Conservation (phyloP, 1,140 invertebrate species). For the Achatina immaculata region DNA sequence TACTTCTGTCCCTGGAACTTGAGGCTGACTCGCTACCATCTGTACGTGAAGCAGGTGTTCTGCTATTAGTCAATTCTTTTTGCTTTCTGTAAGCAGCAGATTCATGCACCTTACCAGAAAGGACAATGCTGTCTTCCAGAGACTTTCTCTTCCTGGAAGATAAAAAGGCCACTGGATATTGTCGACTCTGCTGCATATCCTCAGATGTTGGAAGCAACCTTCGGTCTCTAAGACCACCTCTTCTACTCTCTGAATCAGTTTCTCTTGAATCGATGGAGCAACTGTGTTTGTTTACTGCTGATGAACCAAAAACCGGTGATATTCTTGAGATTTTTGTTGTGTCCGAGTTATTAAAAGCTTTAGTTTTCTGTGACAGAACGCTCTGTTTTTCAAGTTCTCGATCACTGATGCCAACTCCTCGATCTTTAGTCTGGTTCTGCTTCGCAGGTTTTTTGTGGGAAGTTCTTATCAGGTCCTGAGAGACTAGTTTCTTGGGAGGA, state of each 20-base stretch:
- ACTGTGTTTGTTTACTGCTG: not conserved
- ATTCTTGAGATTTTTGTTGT: not conserved
- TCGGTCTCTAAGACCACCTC: constrained; percentile 4
- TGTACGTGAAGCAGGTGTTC: not conserved
- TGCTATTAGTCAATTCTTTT: not conserved
- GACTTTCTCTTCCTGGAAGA: not conserved
- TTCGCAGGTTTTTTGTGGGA: not conserved
- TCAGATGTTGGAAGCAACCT: constrained; percentile 13
- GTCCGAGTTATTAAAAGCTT: not conserved
- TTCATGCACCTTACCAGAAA: not conserved
- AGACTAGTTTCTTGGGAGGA: too few species aligned
- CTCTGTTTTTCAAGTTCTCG: not conserved
- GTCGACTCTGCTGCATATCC: not conserved
- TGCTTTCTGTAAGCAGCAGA: not conserved
- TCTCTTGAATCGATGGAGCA: not conserved
- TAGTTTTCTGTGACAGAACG: not conserved
- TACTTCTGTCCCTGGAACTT: not conserved
- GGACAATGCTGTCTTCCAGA: not conserved
- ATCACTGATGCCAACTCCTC: not conserved
- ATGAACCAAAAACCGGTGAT: not conserved
- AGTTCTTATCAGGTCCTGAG: too few species aligned
- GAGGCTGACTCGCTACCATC: not conserved
- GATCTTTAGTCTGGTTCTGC: not conserved
- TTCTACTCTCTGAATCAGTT: not conserved
- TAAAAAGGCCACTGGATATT: constrained; percentile 7